Evolutionary conservation across 2,888 invertebrate genomes (phyloP).

Genomic region (Leptura quadrifasciata): DNA sequence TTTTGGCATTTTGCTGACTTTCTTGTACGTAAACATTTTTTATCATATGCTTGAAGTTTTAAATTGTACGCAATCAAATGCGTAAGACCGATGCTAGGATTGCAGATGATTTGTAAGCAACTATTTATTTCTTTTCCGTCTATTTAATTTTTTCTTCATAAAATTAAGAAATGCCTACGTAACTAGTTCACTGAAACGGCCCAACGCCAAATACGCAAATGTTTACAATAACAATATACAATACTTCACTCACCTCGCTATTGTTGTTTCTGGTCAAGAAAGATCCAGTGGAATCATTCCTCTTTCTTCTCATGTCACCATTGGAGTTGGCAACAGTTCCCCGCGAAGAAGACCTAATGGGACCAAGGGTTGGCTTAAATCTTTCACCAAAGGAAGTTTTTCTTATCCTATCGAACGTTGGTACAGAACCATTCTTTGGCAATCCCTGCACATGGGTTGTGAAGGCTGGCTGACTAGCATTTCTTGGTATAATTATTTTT

Average conservation of each 20-base stretch:
- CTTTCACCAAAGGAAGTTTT: conserved; percentile 90
- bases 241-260: conserved; percentile 74
- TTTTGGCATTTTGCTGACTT: no score
- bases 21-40: no score
- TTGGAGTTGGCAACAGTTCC: conserved; percentile 84
- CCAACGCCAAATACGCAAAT: neutral
- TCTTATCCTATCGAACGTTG: conserved; percentile 90
- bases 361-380: conserved; percentile 88
- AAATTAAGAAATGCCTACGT: no score
- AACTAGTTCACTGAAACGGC: no score
- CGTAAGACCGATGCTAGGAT: no score
- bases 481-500: conserved; percentile 80
- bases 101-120: no score
- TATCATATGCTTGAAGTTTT: no score
- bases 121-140: no score
- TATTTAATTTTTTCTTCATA: no score
- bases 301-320: conserved; percentile 81
- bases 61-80: no score
- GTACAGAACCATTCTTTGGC: conserved; percentile 93
- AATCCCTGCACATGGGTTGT: conserved; percentile 76
- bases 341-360: conserved; percentile 86
- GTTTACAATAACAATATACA: neutral
- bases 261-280: conserved; percentile 78
- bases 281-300: conserved; percentile 76
- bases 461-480: conserved; percentile 92